Conservation (phyloP, 2,113 vertebrate genomes). For the Aldabrachelys gigantea region DNA sequence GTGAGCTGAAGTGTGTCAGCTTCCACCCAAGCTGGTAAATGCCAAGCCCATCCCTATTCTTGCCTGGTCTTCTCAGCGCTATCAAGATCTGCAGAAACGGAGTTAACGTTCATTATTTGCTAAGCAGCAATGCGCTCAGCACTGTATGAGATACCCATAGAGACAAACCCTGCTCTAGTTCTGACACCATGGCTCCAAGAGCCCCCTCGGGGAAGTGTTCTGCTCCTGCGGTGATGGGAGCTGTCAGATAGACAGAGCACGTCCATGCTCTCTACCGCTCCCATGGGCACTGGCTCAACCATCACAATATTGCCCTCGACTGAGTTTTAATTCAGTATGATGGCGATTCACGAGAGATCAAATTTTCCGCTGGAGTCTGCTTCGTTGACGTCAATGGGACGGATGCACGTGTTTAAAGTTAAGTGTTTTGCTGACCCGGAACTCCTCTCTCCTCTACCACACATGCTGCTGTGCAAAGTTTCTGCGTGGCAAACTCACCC, state of each 20-base stretch:
- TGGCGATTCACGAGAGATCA: neutral
- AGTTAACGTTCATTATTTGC: neutral
- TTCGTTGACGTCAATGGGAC: rapidly evolving
- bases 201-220: neutral
- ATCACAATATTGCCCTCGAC: neutral
- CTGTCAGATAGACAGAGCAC: neutral
- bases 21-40: neutral
- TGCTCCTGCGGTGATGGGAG: neutral
- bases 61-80: too few relatives aligned
- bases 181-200: neutral
- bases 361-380: neutral
- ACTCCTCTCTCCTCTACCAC: neutral
- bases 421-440: neutral
- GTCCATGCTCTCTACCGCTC: neutral
- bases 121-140: neutral
- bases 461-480: rapidly evolving
- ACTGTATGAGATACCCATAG: neutral
- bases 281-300: neutral
- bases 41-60: neutral
- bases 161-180: neutral
- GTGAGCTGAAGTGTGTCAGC: neutral
- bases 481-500: neutral
- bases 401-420: neutral
- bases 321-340: neutral
- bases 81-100: neutral